A percentile compares a stretch with the other conserved stretches of the same genome.
Conservation (phyloP, 2,888 invertebrate species). For the Mimas tiliae region DNA sequence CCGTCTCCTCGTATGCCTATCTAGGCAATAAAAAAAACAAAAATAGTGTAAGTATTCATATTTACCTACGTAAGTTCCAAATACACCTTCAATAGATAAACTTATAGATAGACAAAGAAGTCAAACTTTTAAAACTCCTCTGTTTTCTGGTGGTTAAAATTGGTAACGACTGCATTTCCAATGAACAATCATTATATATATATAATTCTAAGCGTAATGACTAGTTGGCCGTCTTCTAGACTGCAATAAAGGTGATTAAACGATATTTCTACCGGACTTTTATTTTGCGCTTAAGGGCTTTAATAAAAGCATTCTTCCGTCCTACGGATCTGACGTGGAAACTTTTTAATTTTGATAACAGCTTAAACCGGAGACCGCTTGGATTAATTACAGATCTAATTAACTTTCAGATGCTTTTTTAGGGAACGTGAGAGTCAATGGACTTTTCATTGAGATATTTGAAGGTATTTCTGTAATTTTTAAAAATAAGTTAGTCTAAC, state of each 20-base stretch:
- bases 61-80: too few species aligned
- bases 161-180: not conserved
- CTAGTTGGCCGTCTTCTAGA: slow-evolving; percentile 5
- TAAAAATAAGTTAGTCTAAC: not conserved
- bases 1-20: too few species aligned
- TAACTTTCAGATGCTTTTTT: not conserved
- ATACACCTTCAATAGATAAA: too few species aligned
- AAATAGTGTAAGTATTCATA: too few species aligned
- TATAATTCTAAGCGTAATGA: slow-evolving; percentile 12
- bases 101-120: too few species aligned
- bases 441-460: not conserved
- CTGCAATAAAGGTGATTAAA: slow-evolving; percentile 20
- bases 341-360: slow-evolving; percentile 3
- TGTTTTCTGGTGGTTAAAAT: too few species aligned
- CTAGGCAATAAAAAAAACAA: too few species aligned
- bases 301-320: slow-evolving; percentile 11
- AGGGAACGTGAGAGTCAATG: not conserved
- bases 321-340: not conserved
- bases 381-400: not conserved
- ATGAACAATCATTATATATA: slow-evolving; percentile 12
- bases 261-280: slow-evolving; percentile 16
- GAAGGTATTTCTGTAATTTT: not conserved
- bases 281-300: slow-evolving; percentile 18
- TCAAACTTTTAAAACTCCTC: too few species aligned
- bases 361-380: not conserved